Evolutionary conservation across 2,888 invertebrate genomes (phyloP).

Genomic region (Rhingia campestris): DNA sequence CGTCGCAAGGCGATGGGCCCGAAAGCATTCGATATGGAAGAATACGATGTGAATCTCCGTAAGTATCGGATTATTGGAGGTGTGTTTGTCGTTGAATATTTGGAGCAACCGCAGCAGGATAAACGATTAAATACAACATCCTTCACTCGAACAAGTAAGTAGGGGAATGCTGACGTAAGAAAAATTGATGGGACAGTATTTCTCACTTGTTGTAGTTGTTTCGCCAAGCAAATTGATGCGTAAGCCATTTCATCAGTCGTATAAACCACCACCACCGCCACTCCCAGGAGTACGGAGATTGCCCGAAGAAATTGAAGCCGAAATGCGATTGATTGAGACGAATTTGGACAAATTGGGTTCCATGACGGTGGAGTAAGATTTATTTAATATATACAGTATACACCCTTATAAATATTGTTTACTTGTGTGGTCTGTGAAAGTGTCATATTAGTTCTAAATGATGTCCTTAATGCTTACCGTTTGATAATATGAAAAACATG

Average conservation of each 20-base stretch:
- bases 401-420: not conserved
- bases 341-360: slow-evolving; percentile 89
- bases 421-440: too few relatives aligned
- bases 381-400: not conserved
- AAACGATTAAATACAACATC: slow-evolving; percentile 80
- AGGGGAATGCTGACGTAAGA: not conserved
- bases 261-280: slow-evolving; percentile 87
- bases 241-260: slow-evolving; percentile 87
- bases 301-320: slow-evolving; percentile 92
- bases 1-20: slow-evolving; percentile 80
- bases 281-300: slow-evolving; percentile 87
- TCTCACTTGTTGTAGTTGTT: slow-evolving; percentile 76
- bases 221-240: slow-evolving; percentile 84
- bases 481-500: too few relatives aligned
- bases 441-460: too few relatives aligned
- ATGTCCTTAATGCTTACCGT: too few relatives aligned
- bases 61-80: slow-evolving; percentile 91
- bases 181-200: not conserved
- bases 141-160: slow-evolving; percentile 81
- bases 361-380: slow-evolving; percentile 87
- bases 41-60: slow-evolving; percentile 88
- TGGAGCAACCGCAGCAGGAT: slow-evolving; percentile 90
- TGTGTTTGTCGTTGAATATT: slow-evolving; percentile 88
- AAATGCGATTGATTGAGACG: slow-evolving; percentile 88
- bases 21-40: slow-evolving; percentile 81